Evolutionary conservation across 2,888 invertebrate genomes (phyloP), one percentile per base, ranked within the genome.

Genomic region (Cenopis cana): DNA sequence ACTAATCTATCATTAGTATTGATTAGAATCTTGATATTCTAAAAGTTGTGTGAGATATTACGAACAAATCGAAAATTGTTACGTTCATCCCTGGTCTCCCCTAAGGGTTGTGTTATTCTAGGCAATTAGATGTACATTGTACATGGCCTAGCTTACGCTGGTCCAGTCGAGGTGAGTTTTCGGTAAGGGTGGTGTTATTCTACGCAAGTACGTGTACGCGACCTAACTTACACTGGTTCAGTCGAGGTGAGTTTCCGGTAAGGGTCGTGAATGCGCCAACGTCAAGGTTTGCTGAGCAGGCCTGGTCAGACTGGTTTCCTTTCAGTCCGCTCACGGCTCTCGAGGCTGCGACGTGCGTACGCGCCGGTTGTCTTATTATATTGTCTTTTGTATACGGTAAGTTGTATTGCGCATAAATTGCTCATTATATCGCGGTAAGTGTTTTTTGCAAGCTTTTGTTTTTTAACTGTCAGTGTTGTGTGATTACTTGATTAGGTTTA

Each of bases 211-310:
- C 24, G 24, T 24, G 4, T 3, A 24, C 24, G 24, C 24, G 24
- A 4, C 1, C 33, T 33, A 29, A 33, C 33, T 46, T 46, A 41
- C 14, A 41, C 14, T 46, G n/a, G 46, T 6, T 46, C n/a, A 8
- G 6, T 8, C 46, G 5, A 33, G 46, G n/a, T n/a, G 6, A 46
- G 4, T 5, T 6, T 12, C 0, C n/a, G 46, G 46, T n/a, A n/a
- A 5, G 46, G 5, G 14, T 46, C 8, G 46, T 46, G 46, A 46
- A 46, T 46, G 11, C 41, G 3, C 0, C 54, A 55, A n/a, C 29
- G 20, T 54, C 54, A 64, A 64, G 64, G 64, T 38, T 54, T 54
- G 64, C 38, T 52, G n/a, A 14, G n/a, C 64, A 11, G 46, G 33
- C 12, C 18, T 0, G 41, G 33, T 8, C 9, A 8, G 33, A 36